Percentiles rank a stretch among this genome's conserved stretches.
phyloP scores from a whole-genome alignment of 2,888 invertebrate species.

The Cantharis flavilabris region DNA sequence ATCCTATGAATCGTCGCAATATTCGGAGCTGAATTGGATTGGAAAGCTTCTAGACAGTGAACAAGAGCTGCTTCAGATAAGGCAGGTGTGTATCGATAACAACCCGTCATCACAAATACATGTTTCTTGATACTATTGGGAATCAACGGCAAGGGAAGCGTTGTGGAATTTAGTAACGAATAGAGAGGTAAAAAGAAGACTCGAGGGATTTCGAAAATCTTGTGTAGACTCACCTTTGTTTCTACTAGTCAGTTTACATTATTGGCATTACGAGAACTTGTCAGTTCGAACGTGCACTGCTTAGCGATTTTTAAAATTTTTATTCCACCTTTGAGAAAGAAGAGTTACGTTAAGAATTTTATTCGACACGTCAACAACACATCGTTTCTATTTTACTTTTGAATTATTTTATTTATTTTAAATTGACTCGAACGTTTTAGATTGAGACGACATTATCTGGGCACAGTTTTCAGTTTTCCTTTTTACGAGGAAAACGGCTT shows the following conservation, averaged over 20 bases:
- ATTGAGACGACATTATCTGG: constrained; percentile 53
- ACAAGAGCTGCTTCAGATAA: constrained; percentile 37
- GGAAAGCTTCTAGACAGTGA: constrained; percentile 48
- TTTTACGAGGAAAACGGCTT: constrained; percentile 44
- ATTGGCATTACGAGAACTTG: constrained; percentile 29
- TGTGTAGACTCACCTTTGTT: constrained; percentile 30
- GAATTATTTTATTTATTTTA: constrained; percentile 12
- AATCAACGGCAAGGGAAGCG: constrained; percentile 31
- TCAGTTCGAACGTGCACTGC: constrained; percentile 26
- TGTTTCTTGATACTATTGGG: constrained; percentile 32
- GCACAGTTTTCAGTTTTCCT: constrained; percentile 43
- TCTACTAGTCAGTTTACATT: constrained; percentile 27
- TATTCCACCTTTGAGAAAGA: constrained; percentile 16
- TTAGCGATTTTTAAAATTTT: constrained; percentile 16
- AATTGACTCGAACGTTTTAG: constrained; percentile 53
- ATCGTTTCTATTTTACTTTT: neutral
- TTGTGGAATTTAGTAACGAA: constrained; percentile 29
- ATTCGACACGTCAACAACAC: constrained; percentile 12
- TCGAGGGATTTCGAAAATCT: constrained; percentile 20
- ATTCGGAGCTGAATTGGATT: constrained; percentile 53
- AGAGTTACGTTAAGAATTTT: constrained; percentile 11
- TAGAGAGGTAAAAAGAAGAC: constrained; percentile 15
- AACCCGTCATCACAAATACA: constrained; percentile 38
- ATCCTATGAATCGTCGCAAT: constrained; percentile 53
- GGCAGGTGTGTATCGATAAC: constrained; percentile 36